Evolutionary conservation across 2,113 vertebrate species (phyloP).

Genomic region (Dipodomys merriami): DNA sequence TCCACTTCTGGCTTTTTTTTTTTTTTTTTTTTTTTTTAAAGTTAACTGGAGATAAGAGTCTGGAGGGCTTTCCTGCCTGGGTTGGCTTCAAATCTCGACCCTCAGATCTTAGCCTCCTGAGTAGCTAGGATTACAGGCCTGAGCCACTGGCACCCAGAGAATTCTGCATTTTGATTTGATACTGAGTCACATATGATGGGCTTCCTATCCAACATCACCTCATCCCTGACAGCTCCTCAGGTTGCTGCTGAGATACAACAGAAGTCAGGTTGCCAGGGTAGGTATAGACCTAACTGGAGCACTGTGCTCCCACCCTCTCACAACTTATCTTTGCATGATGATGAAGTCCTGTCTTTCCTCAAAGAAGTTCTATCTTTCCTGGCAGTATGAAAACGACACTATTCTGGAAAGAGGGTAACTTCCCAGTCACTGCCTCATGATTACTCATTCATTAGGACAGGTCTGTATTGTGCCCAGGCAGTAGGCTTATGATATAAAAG

Average conservation of each 20-base stretch:
- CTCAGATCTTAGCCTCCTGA: no score
- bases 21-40: no score
- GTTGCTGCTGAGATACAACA: not conserved
- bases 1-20: no score
- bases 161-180: not conserved
- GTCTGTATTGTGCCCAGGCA: slow-evolving; percentile 48
- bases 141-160: no score
- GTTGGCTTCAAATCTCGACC: no score
- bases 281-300: not conserved
- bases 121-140: no score
- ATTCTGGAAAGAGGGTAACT: slow-evolving; percentile 5
- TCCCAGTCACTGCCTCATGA: not conserved
- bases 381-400: slow-evolving; percentile 7
- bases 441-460: slow-evolving; percentile 45
- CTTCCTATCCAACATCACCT: not conserved
- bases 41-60: no score
- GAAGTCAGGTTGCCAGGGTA: not conserved
- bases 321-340: not conserved
- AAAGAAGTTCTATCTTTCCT: not conserved
- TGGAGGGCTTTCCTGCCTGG: no score
- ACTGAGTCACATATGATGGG: not conserved
- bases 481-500: not conserved
- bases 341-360: not conserved
- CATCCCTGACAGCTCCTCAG: not conserved
- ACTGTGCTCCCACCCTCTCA: not conserved